phyloP scores from a whole-genome alignment of 2,888 invertebrate genomes.

The Liodrosophila aerea region DNA sequence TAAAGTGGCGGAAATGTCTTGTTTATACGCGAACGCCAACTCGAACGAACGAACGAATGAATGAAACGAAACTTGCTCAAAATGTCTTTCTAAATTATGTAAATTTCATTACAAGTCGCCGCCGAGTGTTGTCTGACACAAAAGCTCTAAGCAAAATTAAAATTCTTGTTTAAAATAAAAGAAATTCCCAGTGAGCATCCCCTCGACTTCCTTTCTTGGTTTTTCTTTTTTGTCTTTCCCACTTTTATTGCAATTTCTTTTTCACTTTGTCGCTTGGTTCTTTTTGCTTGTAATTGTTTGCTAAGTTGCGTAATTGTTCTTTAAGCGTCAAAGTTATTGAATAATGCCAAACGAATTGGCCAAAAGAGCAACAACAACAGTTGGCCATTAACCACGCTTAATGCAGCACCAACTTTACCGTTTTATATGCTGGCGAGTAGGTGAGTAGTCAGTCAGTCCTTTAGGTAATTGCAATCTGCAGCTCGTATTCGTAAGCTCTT shows the following conservation, averaged over 20 bases:
- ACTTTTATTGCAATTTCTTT: constrained; percentile 28
- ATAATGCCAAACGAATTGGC: constrained; percentile 53
- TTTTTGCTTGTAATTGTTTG: constrained; percentile 65
- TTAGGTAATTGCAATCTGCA: constrained; percentile 43
- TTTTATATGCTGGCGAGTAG: not conserved
- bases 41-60: not conserved
- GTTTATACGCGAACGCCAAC: constrained; percentile 63
- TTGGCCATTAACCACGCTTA: too few species aligned
- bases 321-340: constrained; percentile 67
- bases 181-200: constrained; percentile 29
- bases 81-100: constrained; percentile 77
- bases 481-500: constrained; percentile 63
- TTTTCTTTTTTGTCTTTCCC: constrained; percentile 1
- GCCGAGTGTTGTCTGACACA: constrained; percentile 33
- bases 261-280: constrained; percentile 46
- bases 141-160: constrained; percentile 71
- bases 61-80: constrained; percentile 51
- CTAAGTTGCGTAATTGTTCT: constrained; percentile 65
- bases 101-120: constrained; percentile 72
- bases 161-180: constrained; percentile 65
- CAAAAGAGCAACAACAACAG: constrained; percentile 30
- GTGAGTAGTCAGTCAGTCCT: constrained; percentile 16
- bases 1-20: constrained; percentile 74
- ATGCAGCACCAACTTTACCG: too few species aligned
- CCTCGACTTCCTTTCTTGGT: constrained; percentile 23